Base-by-base conservation (phyloP, 2,113 vertebrate species). In the Phaethon lepturus region DNA sequence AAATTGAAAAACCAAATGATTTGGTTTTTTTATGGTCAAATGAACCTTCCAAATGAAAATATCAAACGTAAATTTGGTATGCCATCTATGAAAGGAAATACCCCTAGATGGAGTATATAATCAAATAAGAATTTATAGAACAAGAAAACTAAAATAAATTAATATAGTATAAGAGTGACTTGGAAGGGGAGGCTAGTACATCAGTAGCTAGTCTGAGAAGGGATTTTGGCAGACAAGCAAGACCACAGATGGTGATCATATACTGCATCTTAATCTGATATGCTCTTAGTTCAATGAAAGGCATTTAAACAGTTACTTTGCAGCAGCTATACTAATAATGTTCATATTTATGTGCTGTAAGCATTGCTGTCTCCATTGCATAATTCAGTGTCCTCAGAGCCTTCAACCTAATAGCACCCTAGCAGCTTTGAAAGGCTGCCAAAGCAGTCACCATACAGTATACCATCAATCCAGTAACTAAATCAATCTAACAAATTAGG, bases 381-480 rank as follows among this genome's bases (percentile, higher is more conserved):
- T 86, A 90, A 90, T 69, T 80, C 40, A 44, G 42, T 50, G 62
- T 83, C 49, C 78, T 85, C 81, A 80, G 16, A 84, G 38, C 64
- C 40, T 86, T 83, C 86, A 72, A 79, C 20, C 19, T 88, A 85
- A 85, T 13, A 60, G n/a, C 26, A 81, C 4, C 17, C 18, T 55
- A 88, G 81, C 28, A 85, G 44, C 29, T 76, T 82, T 82, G 90
- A 95, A 90, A 92, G 40, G 62, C 85, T 95, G 64, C 53, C 45
- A 83, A 72, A 88, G 67, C 25, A 71, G 56, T 72, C 74, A 73
- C 58, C 19, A 59, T 23, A 86, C n/a, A 59, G 47, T 16, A 18
- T 9, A 75, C n/a, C 6, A 60, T 63, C 84, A 72, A 75, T 75
- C 31, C 44, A 93, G 31, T 53, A 88, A 82, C 58, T 64, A 86